These are phyloP conservation scores for Poeciliopsis turrubarensis DNA, from an alignment of 2,113 vertebrate species.

Conservation along the genomic window DNA sequence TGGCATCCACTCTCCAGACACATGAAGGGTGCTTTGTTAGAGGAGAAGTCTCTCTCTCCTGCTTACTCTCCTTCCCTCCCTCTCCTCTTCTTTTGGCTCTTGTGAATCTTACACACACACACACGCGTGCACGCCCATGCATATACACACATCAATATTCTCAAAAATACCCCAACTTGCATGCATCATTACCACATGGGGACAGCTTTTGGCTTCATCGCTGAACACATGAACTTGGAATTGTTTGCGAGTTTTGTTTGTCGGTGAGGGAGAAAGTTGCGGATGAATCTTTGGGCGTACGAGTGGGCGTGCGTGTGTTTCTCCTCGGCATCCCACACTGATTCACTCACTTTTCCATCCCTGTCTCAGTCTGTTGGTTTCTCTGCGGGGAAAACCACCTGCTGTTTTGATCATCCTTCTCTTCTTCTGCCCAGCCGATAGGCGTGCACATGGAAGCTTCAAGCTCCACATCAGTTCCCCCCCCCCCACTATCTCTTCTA, in stretches of 20 bases:
- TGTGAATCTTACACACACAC: not conserved
- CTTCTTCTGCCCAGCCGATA: constrained; percentile 55
- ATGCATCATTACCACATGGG: constrained; percentile 32
- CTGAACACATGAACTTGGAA: constrained; percentile 48
- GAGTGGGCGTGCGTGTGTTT: constrained; percentile 40
- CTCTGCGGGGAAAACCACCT: constrained; percentile 59
- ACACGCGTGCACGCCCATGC: constrained; percentile 6
- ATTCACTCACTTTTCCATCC: constrained; percentile 25
- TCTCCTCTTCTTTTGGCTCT: constrained; percentile 1
- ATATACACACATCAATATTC: not conserved
- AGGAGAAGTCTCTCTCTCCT: constrained; percentile 33
- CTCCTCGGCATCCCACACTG: constrained; percentile 30
- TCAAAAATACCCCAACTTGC: constrained; percentile 32
- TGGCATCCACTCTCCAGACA: constrained; percentile 67
- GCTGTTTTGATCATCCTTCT: constrained; percentile 60
- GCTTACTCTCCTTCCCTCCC: not conserved
- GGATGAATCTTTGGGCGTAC: constrained; percentile 50
- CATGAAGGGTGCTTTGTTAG: constrained; percentile 78
- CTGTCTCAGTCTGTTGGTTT: constrained; percentile 16
- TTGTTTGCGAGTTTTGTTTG: constrained; percentile 14
- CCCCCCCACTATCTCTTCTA: not conserved
- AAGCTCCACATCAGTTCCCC: not conserved
- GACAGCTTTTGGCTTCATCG: constrained; percentile 38
- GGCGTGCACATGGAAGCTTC: constrained; percentile 20
- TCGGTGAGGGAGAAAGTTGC: not conserved